phyloP scores from a whole-genome alignment of 2,888 invertebrate genomes.

The Prionchulus punctatus region DNA sequence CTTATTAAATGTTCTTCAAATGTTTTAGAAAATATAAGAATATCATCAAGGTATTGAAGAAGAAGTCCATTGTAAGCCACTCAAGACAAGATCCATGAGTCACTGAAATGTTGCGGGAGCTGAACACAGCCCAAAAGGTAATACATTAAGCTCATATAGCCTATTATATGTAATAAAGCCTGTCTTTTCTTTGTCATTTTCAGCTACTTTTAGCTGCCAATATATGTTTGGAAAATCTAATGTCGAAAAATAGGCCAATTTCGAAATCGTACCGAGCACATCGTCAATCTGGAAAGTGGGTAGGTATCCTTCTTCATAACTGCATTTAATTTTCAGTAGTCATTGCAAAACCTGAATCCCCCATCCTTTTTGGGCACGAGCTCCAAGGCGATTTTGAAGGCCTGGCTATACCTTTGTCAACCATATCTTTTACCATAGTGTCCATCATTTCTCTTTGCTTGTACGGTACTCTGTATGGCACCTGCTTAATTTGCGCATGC shows the following conservation, averaged over 20 bases:
- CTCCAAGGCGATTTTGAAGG: too few species aligned
- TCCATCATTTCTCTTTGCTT: too few species aligned
- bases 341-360: too few species aligned
- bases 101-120: background rate
- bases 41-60: conserved; percentile 1
- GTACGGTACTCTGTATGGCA: too few species aligned
- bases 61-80: background rate
- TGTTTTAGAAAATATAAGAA: background rate
- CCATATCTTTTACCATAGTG: too few species aligned
- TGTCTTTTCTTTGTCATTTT: background rate
- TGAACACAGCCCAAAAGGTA: background rate
- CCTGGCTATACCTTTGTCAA: too few species aligned
- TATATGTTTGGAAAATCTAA: background rate
- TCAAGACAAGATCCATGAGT: background rate
- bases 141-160: background rate
- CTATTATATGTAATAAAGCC: background rate
- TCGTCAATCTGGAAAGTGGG: too few species aligned
- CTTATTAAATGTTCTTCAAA: background rate
- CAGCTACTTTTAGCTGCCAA: background rate
- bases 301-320: too few species aligned
- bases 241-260: background rate
- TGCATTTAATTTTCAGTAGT: too few species aligned
- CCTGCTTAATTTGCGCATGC: too few species aligned
- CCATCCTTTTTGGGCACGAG: too few species aligned
- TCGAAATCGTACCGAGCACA: too few species aligned